These are phyloP conservation scores for Prosapia bicincta DNA, from an alignment of 2,888 invertebrate genomes.

Conservation along the genomic window DNA sequence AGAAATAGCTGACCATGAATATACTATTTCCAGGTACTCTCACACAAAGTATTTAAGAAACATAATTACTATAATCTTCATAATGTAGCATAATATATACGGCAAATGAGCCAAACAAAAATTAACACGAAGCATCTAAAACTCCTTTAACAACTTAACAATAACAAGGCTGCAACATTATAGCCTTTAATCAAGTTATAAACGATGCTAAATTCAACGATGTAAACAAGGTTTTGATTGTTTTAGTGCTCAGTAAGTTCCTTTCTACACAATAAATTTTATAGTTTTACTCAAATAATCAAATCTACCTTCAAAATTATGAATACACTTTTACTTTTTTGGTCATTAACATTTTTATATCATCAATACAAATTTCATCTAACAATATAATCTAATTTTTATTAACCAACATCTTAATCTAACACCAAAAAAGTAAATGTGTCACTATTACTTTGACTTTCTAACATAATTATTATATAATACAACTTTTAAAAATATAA, in stretches of 20 bases:
- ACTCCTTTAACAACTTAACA: not conserved
- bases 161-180: slow-evolving; percentile 2
- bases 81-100: not conserved
- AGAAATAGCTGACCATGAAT: slow-evolving; percentile 17
- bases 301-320: not conserved
- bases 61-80: not conserved
- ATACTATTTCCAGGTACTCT: slow-evolving; percentile 14
- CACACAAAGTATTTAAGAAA: not conserved
- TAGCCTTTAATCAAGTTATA: not conserved
- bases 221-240: not conserved
- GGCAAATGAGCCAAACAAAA: not conserved
- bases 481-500: too few relatives aligned
- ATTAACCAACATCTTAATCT: not conserved
- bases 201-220: not conserved
- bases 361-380: not conserved
- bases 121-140: not conserved
- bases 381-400: not conserved
- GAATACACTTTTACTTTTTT: not conserved
- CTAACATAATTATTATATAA: too few relatives aligned
- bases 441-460: too few relatives aligned
- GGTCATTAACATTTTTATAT: not conserved
- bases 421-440: not conserved
- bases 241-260: not conserved
- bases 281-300: not conserved
- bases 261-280: not conserved